Evolutionary conservation across 2,888 invertebrate species (phyloP), one percentile per base, ranked within the genome.

Genomic region (Eristalis arbustorum): DNA sequence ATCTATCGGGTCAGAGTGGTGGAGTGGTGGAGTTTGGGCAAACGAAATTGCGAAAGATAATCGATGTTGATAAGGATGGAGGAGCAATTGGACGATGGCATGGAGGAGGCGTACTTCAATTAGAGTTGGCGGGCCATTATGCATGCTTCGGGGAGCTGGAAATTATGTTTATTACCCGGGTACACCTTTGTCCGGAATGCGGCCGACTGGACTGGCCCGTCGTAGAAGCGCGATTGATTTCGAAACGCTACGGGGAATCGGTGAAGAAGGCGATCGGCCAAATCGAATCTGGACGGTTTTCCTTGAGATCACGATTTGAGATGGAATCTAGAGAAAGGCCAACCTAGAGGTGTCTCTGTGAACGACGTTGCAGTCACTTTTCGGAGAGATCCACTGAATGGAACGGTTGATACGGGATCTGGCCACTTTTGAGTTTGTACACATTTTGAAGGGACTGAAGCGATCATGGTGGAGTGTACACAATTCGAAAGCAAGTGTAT

Each of bases 21-120:
- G 11, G 23, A 23, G 23, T 56, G 49, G 18, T 8, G n/a, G 23
- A n/a, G 23, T 56, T 63, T 73, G 40, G 72, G 40, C 59, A 59
- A 59, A 59, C 59, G 14, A 59, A 59, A 59, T 59, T 59, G 59
- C 25, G 59, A 68, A 59, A 25, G 59, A 59, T 59, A 59, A 59
- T 59, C 59, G 25, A 23, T 28, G 59, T 28, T 59, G 59, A 59
- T 59, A 59, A 59, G 59, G 59, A 59, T 5, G 59, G 59, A 59
- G 59, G 49, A 25, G 59, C 25, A 28, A 59, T 23, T 14, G 59
- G 59, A 59, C 59, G 59, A 25, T 59, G 59, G 14, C 49, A 8
- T 49, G 18, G 25, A 59, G 59, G 59, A 59, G 59, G 59, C 59
- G 59, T 23, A 5, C 59, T 59, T 28, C 59, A 59, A 59, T 59